Evolutionary conservation across 2,888 invertebrate species (phyloP).

Genomic region (Drosophila anomalata): DNA sequence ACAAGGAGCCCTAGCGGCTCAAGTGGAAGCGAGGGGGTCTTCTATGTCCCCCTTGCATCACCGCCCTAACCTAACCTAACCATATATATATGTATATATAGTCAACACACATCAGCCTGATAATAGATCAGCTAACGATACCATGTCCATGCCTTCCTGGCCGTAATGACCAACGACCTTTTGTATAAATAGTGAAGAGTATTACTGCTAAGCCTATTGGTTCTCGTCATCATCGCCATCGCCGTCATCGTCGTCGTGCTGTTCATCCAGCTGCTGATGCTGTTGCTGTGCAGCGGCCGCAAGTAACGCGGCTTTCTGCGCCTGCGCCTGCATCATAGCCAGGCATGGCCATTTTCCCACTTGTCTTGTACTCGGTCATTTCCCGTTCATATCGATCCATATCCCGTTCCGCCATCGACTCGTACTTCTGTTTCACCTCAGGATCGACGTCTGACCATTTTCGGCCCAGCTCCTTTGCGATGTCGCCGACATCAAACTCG

Average conservation of each 20-base stretch:
- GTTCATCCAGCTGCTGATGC: conserved; percentile 80
- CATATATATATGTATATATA: conserved; percentile 48
- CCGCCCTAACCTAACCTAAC: too few relatives aligned
- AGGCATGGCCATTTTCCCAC: conserved; percentile 84
- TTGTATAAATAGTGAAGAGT: conserved; percentile 79
- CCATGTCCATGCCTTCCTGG: conserved; percentile 47
- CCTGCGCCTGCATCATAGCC: conserved; percentile 76
- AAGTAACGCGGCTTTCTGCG: conserved; percentile 83
- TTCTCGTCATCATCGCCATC: conserved; percentile 84
- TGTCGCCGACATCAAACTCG: conserved; percentile 97
- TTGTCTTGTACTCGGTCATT: conserved; percentile 84
- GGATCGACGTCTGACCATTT: conserved; percentile 96
- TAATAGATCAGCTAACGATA: conserved; percentile 66
- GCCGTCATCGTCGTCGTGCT: conserved; percentile 83
- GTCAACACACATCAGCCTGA: conserved; percentile 66
- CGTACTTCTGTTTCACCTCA: conserved; percentile 94
- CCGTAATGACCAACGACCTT: conserved; percentile 62
- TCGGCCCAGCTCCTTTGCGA: conserved; percentile 97
- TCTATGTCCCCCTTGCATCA: too few relatives aligned
- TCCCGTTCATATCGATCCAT: conserved; percentile 96
- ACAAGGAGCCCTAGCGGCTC: too few relatives aligned
- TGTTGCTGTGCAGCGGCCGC: conserved; percentile 83
- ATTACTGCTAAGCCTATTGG: conserved; percentile 83
- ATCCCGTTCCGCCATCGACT: conserved; percentile 96
- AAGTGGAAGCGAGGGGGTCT: too few relatives aligned